Percentiles rank a stretch among this genome's conserved stretches.
phyloP scores from a whole-genome alignment of 2,888 invertebrate genomes.

The Hirtodrosophila confusa region DNA sequence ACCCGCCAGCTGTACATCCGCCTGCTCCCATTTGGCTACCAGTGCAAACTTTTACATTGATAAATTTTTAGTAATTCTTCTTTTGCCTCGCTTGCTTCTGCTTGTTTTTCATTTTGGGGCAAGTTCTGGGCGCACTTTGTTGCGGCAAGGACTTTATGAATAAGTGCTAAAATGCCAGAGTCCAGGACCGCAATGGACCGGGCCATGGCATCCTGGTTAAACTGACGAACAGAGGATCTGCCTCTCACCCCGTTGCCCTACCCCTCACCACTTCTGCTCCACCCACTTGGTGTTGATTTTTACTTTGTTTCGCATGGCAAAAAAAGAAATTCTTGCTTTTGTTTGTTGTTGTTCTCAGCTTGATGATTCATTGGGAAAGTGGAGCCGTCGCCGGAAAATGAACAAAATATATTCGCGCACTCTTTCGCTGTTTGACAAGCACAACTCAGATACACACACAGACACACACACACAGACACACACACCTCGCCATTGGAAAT shows the following conservation, averaged over 20 bases:
- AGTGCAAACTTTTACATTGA: constrained; percentile 70
- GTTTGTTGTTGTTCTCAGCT: constrained; percentile 49
- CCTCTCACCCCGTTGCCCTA: neutral
- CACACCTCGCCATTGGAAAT: constrained; percentile 11
- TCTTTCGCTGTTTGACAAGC: constrained; percentile 18
- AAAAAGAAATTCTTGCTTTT: constrained; percentile 21
- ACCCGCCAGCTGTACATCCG: constrained; percentile 3
- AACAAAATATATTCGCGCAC: constrained; percentile 46
- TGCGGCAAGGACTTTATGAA: constrained; percentile 75
- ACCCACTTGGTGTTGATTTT: constrained; percentile 28
- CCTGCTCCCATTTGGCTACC: constrained; percentile 27
- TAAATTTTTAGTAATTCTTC: constrained; percentile 78
- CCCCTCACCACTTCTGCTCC: neutral
- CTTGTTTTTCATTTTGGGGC: constrained; percentile 63
- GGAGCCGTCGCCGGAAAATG: constrained; percentile 59
- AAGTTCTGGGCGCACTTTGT: constrained; percentile 55
- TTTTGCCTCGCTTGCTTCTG: constrained; percentile 39
- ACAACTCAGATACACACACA: constrained; percentile 25
- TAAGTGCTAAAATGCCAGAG: constrained; percentile 81
- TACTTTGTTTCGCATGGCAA: constrained; percentile 24
- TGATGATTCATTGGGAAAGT: constrained; percentile 75
- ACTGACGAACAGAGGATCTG: constrained; percentile 80
- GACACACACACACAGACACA: constrained; percentile 3
- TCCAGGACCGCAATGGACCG: constrained; percentile 82
- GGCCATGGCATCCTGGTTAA: constrained; percentile 84